Conservation (phyloP, 2,113 vertebrate genomes). For the Burhinus bistriatus region DNA sequence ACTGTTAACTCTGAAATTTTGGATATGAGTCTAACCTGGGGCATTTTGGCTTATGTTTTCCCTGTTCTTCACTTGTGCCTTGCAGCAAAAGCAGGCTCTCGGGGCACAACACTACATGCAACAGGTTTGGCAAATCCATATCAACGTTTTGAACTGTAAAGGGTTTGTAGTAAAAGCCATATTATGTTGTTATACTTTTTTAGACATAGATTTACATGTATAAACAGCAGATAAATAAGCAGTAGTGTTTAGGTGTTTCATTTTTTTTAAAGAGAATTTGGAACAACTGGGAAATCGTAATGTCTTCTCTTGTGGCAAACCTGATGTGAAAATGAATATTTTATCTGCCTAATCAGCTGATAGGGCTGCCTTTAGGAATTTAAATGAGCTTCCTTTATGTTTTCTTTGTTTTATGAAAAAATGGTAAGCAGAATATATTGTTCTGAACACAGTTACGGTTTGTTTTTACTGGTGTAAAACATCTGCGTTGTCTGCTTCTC, state of each 20-base stretch:
- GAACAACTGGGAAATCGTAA: background rate
- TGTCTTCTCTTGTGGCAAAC: background rate
- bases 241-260: background rate
- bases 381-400: background rate
- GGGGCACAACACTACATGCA: accelerated
- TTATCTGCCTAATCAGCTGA: background rate
- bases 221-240: background rate
- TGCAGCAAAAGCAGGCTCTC: background rate
- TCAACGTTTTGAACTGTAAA: background rate
- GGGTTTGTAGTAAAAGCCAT: background rate
- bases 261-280: background rate
- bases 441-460: background rate
- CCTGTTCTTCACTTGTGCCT: background rate
- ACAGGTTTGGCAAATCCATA: background rate
- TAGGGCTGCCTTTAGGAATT: background rate
- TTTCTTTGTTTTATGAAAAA: background rate
- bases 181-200: background rate
- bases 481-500: background rate
- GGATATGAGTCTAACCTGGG: background rate
- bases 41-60: background rate
- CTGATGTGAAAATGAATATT: background rate
- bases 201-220: background rate
- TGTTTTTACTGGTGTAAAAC: background rate
- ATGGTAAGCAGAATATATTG: background rate
- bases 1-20: background rate